A percentile compares a stretch with the other conserved stretches of the same genome.
Conservation (phyloP, 2,113 vertebrate species). For the Accipiter cooperii region DNA sequence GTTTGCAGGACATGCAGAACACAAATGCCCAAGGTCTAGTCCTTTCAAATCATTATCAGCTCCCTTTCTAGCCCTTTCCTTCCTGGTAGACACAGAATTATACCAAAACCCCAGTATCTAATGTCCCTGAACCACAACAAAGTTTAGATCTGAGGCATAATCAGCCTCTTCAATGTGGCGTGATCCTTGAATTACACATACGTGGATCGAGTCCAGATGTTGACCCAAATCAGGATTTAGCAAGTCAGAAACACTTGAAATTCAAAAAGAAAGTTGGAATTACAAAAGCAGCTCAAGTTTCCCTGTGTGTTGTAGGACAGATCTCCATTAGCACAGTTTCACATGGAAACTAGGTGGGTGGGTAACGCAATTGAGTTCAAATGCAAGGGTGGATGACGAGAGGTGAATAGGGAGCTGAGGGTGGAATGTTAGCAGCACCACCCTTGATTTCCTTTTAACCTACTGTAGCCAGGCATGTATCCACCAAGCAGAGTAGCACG, state of each 20-base stretch:
- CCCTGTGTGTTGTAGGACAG: fast-evolving
- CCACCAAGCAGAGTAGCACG: not conserved
- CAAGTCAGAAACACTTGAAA: not conserved
- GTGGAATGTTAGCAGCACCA: constrained; percentile 9
- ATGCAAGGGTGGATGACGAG: constrained; percentile 9
- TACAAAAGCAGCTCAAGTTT: not conserved
- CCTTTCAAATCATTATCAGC: not conserved
- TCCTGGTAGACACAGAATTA: not conserved
- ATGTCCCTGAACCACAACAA: not conserved
- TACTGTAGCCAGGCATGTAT: not conserved
- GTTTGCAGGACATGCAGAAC: not conserved
- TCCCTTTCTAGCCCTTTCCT: constrained; percentile 6
- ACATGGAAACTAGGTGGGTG: not conserved
- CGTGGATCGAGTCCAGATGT: not conserved
- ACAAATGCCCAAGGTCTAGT: not conserved
- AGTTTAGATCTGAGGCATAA: not conserved
- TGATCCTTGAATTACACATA: not conserved
- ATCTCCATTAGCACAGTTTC: not conserved
- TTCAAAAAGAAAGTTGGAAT: not conserved
- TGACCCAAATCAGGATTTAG: not conserved
- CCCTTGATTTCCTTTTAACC: constrained; percentile 42
- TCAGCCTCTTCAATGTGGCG: not conserved
- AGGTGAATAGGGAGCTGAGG: constrained; percentile 9
- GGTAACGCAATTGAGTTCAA: not conserved
- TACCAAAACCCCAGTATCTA: not conserved